A percentile compares a stretch with the other conserved stretches of the same genome.
Conservation (phyloP, 2,888 invertebrate species). For the Zeuzera pyrina region DNA sequence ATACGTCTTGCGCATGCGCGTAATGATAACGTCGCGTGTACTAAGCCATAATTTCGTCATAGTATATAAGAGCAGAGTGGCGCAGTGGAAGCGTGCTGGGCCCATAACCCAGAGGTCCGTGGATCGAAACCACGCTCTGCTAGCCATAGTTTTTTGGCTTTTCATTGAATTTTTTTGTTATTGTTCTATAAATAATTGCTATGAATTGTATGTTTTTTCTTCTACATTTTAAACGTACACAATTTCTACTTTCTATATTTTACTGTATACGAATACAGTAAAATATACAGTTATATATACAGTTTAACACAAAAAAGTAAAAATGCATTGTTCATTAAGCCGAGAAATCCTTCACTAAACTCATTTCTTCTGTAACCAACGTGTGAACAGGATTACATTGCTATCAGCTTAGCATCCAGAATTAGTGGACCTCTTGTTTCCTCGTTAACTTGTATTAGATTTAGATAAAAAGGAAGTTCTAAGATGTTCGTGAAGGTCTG, state of each 20-base stretch:
- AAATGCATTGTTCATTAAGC: neutral
- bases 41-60: slow-evolving; percentile 26
- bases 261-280: neutral
- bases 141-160: slow-evolving; percentile 33
- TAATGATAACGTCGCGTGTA: slow-evolving; percentile 4
- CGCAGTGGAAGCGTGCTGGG: slow-evolving; percentile 88
- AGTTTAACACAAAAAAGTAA: neutral
- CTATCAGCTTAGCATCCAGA: slow-evolving; percentile 2
- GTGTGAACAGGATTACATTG: slow-evolving; percentile 8
- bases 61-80: slow-evolving; percentile 76
- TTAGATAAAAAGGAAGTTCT: neutral
- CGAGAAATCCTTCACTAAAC: neutral
- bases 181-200: too few species aligned
- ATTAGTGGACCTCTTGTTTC: neutral
- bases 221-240: neutral
- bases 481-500: neutral
- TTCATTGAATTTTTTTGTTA: neutral
- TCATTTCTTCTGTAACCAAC: slow-evolving; percentile 1
- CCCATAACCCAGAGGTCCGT: slow-evolving; percentile 92
- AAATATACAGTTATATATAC: neutral
- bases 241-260: neutral
- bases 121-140: slow-evolving; percentile 90
- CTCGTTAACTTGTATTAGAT: too few species aligned
- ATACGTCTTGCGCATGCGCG: neutral
- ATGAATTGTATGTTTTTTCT: too few species aligned